Base-by-base conservation (phyloP, 2,888 invertebrate genomes). In the Cheilosia urbana region DNA sequence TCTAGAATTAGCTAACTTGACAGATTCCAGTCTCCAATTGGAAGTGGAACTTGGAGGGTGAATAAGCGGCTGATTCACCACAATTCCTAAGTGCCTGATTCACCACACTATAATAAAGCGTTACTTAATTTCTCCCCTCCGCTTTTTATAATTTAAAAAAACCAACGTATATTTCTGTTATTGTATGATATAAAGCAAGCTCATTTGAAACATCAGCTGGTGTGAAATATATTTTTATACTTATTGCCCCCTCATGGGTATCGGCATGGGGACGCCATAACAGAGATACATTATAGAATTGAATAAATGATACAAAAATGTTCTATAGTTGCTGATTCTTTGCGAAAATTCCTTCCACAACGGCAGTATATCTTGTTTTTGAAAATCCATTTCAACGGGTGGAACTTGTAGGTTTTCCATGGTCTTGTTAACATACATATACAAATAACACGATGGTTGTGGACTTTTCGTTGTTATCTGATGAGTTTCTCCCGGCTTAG, bases 371-470 rank as follows among this genome's bases (percentile, higher is more conserved):
- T 80, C 73, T 51, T 77, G 51, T 21, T 87, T 84, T 69, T 84
- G 87, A 24, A 65, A 5, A 4, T 21, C 9, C n/a, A 11, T 9
- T 17, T 78, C 27, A 57, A 77, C 68, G 4, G 77, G 7, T 6
- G 40, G 13, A 6, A 80, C 49, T n/a, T 83, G 51, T 9, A 88
- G 42, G 81, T 87, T 19, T 80, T 88, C 72, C 92, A 92, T 92
- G 4, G 95, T 94, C 45, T 90, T 92, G 89, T 96, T 96, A 15
- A 93, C 93, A 90, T 95, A 97, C 0, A 96, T 95, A 89, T 96
- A 97, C 95, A 96, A 95, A 90, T 96, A 97, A 88, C 95, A 96
- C 0, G 96, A 95, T 4, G 96, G 95, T 37, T 91, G 93, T 15
- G 92, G 88, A 19, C 96, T 95, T 0, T 95, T 93, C 11, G 96